Conservation (phyloP, 2,888 invertebrate genomes). For the Cantharis nigra region DNA sequence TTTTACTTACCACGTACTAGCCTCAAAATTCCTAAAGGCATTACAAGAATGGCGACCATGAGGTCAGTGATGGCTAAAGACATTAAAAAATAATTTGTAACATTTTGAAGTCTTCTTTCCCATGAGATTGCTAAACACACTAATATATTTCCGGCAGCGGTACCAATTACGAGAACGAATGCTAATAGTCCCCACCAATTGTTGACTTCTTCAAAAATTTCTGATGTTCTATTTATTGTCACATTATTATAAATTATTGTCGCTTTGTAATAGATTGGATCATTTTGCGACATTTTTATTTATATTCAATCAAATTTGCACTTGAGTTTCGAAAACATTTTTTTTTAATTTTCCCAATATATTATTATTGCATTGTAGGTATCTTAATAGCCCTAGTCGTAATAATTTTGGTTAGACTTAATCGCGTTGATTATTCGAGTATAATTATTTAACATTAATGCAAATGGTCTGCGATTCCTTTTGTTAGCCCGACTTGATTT, state of each 20-base stretch:
- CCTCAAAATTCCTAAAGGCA: constrained; percentile 90
- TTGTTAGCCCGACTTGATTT: not conserved
- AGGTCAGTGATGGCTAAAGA: constrained; percentile 94
- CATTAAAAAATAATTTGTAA: constrained; percentile 96
- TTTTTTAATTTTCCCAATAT: not conserved
- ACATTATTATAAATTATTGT: constrained; percentile 50
- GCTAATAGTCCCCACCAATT: constrained; percentile 87
- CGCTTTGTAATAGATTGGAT: constrained; percentile 52
- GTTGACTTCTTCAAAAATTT: constrained; percentile 54
- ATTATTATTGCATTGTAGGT: not conserved
- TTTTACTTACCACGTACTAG: constrained; percentile 74
- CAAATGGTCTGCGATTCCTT: not conserved
- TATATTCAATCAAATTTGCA: constrained; percentile 5
- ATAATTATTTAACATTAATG: not conserved
- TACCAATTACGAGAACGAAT: constrained; percentile 77
- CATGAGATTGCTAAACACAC: constrained; percentile 92
- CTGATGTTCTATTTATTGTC: constrained; percentile 47
- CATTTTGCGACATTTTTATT: constrained; percentile 32
- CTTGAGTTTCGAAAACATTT: constrained; percentile 6
- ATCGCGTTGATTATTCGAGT: not conserved
- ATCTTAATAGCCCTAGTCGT: not conserved
- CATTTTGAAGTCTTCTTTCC: constrained; percentile 92
- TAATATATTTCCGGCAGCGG: constrained; percentile 89
- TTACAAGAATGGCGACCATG: constrained; percentile 91
- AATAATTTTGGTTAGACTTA: not conserved